Percentiles rank a stretch among this genome's conserved stretches.
Conservation (phyloP, 2,113 vertebrate genomes). For the Ochotona curzoniae region DNA sequence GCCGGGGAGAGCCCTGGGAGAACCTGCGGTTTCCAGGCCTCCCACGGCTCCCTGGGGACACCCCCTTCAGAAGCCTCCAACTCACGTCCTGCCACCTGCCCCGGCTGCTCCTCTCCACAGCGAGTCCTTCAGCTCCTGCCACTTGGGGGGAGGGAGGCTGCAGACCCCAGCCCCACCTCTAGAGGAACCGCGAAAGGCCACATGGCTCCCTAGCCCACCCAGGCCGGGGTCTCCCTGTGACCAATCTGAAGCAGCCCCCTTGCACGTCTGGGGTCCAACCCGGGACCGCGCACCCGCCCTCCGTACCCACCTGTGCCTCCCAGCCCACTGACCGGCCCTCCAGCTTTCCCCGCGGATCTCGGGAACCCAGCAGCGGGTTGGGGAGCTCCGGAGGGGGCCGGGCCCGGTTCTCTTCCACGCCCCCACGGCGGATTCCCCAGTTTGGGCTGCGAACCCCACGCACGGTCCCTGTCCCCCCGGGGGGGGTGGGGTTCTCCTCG, state of each 20-base stretch:
- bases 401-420: neutral
- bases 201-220: neutral
- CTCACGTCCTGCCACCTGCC: neutral
- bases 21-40: neutral
- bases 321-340: neutral
- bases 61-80: neutral
- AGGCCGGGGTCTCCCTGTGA: neutral
- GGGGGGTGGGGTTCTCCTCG: no score
- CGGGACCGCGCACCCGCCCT: neutral
- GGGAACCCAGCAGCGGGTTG: no score
- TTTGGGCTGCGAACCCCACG: neutral
- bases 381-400: neutral
- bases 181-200: neutral
- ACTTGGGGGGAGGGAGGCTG: neutral
- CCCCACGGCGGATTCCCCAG: neutral
- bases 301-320: constrained; percentile 61
- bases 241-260: neutral
- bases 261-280: neutral
- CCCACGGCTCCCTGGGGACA: neutral
- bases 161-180: neutral
- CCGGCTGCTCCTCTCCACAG: neutral
- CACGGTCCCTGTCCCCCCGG: neutral
- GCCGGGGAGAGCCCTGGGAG: neutral
- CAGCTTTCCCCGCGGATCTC: constrained; percentile 15
- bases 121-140: neutral